Conservation (phyloP, 2,113 vertebrate genomes). For the Saiga tatarica region DNA sequence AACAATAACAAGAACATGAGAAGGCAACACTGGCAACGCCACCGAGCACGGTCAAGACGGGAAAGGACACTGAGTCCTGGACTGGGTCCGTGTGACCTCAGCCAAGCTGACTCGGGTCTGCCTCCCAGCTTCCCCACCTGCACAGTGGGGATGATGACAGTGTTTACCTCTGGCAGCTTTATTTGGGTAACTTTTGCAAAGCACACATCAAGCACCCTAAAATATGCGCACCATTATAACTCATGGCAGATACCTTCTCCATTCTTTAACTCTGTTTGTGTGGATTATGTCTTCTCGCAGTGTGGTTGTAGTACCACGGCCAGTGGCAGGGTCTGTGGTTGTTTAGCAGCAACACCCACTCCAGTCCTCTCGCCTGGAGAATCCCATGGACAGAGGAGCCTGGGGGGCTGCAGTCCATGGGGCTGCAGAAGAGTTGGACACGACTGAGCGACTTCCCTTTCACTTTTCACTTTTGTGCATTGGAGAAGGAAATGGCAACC, state of each 20-base stretch:
- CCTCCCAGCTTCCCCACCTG: not conserved
- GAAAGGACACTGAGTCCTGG: rapidly evolving
- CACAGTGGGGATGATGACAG: rapidly evolving
- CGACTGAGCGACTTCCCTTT: not conserved
- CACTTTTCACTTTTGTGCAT: not conserved
- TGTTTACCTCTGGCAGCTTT: rapidly evolving
- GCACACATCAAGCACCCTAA: rapidly evolving
- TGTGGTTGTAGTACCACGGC: rapidly evolving
- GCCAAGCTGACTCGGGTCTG: not conserved
- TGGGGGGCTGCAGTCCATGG: rapidly evolving
- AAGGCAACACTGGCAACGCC: rapidly evolving
- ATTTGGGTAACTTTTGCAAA: not conserved
- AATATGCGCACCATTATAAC: not conserved
- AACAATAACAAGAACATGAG: not conserved
- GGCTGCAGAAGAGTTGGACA: rapidly evolving
- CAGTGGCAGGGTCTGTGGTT: not conserved
- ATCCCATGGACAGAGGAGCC: not conserved
- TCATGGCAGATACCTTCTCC: rapidly evolving
- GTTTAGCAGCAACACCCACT: not conserved
- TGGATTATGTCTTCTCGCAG: not conserved
- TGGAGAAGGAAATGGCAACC: too few relatives aligned
- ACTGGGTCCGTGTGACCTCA: not conserved
- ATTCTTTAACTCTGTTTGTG: not conserved
- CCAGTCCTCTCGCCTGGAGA: rapidly evolving
- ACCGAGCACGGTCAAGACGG: rapidly evolving